These are phyloP conservation scores for Steinernema carpocapsae DNA, from an alignment of 2,888 invertebrate genomes.

Conservation along the genomic window DNA sequence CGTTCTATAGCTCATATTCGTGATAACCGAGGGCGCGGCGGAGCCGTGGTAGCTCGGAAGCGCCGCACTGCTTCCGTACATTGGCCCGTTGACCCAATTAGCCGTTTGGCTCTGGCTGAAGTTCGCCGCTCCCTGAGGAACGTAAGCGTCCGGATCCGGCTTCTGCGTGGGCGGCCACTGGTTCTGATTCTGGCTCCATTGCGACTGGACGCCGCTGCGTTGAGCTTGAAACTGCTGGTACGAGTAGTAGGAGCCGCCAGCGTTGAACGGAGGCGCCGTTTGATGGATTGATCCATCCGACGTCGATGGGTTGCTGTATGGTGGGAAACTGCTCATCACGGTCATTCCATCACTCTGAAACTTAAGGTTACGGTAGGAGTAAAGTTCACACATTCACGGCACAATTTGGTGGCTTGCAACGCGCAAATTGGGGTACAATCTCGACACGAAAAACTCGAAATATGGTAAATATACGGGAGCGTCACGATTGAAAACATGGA, in stretches of 20 bases:
- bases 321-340: background rate
- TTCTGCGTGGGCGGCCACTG: background rate
- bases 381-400: no score
- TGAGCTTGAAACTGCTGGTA: constrained; percentile 10
- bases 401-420: no score
- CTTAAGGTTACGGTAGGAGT: no score
- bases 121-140: background rate
- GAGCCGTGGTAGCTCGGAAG: constrained; percentile 20
- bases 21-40: background rate
- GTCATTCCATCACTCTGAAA: constrained; percentile 22
- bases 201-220: background rate
- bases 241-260: no score
- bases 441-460: no score
- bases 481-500: no score
- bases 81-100: constrained; percentile 1
- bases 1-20: background rate
- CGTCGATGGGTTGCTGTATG: background rate
- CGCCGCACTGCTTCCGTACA: constrained; percentile 22
- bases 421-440: no score
- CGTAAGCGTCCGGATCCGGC: constrained; percentile 26
- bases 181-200: background rate
- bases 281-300: no score
- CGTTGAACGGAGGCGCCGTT: no score
- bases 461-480: no score
- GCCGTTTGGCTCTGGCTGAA: constrained; percentile 18